Percentiles rank a stretch among this genome's conserved stretches.
Conservation (phyloP, 2,797 vertebrate species). For the Amniataba percoides region DNA sequence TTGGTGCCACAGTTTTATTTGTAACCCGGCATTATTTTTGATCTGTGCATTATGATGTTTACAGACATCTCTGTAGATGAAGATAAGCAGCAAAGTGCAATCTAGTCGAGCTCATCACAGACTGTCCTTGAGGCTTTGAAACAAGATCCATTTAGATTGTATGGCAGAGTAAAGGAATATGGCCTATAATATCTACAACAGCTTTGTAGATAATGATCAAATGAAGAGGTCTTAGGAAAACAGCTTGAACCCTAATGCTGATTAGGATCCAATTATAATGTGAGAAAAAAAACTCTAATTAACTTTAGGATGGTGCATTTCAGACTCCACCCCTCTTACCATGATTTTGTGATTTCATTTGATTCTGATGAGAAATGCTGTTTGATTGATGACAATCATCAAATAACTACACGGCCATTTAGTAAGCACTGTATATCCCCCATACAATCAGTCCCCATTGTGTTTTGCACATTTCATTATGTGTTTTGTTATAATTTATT, state of each 20-base stretch:
- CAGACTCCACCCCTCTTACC: slow-evolving; percentile 22
- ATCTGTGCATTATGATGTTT: slow-evolving; percentile 69
- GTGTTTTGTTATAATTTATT: not conserved
- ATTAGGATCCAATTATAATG: slow-evolving; percentile 84
- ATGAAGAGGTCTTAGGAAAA: slow-evolving; percentile 84
- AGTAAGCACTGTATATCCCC: not conserved
- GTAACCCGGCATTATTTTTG: slow-evolving; percentile 37
- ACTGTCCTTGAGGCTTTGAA: slow-evolving; percentile 84
- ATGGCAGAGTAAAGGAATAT: slow-evolving; percentile 80
- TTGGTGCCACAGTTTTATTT: slow-evolving; percentile 13
- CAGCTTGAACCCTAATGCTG: slow-evolving; percentile 81
- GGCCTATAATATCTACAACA: slow-evolving; percentile 80
- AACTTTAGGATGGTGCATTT: slow-evolving; percentile 59
- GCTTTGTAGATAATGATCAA: slow-evolving; percentile 86
- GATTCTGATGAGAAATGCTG: slow-evolving; percentile 27
- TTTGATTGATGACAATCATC: slow-evolving; percentile 14
- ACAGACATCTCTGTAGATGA: slow-evolving; percentile 66
- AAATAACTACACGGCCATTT: not conserved
- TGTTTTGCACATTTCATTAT: not conserved
- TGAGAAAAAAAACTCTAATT: slow-evolving; percentile 56
- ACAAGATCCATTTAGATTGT: slow-evolving; percentile 85
- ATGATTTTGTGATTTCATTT: slow-evolving; percentile 39
- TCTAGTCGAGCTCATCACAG: slow-evolving; percentile 72
- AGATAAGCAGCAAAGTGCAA: slow-evolving; percentile 72
- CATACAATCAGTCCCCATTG: not conserved